These are phyloP conservation scores for Danio albolineatus DNA, from an alignment of 2,797 vertebrate genomes.

Conservation along the genomic window DNA sequence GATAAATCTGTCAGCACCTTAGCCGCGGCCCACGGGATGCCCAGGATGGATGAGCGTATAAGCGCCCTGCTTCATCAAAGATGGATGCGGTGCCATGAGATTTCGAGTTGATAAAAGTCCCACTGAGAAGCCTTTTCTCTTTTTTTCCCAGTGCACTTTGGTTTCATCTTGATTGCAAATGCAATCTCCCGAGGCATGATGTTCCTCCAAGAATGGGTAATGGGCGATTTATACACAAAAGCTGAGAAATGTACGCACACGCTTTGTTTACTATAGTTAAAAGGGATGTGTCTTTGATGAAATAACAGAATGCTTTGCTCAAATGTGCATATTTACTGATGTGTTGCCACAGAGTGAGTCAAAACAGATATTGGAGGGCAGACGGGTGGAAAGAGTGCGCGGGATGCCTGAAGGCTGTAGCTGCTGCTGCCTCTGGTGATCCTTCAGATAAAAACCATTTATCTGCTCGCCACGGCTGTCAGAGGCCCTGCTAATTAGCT, in stretches of 20 bases:
- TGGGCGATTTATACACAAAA: slow-evolving; percentile 40
- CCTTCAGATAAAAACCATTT: slow-evolving; percentile 79
- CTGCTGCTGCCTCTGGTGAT: slow-evolving; percentile 64
- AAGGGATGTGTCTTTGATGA: slow-evolving; percentile 15
- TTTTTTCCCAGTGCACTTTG: slow-evolving; percentile 56
- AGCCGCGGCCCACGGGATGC: slow-evolving; percentile 57
- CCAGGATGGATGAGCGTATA: slow-evolving; percentile 64
- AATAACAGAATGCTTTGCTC: slow-evolving; percentile 12
- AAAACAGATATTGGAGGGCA: slow-evolving; percentile 10
- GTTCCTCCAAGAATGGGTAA: slow-evolving; percentile 22
- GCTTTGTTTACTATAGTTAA: slow-evolving; percentile 32
- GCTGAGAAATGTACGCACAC: slow-evolving; percentile 25
- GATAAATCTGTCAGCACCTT: slow-evolving; percentile 71
- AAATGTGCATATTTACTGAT: slow-evolving; percentile 25
- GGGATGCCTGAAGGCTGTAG: slow-evolving; percentile 9
- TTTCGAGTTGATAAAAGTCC: slow-evolving; percentile 55
- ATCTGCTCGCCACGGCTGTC: slow-evolving; percentile 79
- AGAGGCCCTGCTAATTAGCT: slow-evolving; percentile 74
- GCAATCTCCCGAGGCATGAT: slow-evolving; percentile 18
- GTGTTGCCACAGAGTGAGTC: slow-evolving; percentile 12
- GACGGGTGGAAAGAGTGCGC: slow-evolving; percentile 14
- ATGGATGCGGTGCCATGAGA: slow-evolving; percentile 53
- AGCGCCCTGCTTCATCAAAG: slow-evolving; percentile 59
- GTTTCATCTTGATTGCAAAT: slow-evolving; percentile 46
- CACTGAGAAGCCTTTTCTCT: slow-evolving; percentile 58